Evolutionary conservation across 2,797 vertebrate species (phyloP).

Genomic region (Coregonus ussuriensis): DNA sequence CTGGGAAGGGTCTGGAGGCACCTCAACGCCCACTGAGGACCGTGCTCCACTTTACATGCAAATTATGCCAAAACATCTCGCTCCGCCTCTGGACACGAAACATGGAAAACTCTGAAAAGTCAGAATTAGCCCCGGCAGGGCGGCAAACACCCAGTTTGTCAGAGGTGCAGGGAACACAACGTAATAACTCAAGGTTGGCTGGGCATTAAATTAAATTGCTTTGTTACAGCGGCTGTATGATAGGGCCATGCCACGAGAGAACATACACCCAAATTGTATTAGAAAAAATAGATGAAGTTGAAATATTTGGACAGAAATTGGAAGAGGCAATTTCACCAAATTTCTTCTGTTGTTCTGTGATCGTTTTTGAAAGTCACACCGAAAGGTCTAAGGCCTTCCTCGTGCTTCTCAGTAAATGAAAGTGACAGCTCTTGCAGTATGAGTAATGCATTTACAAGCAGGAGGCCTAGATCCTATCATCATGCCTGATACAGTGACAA

Average conservation of each 20-base stretch:
- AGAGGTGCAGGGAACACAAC: constrained; percentile 24
- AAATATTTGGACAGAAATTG: constrained; percentile 28
- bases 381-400: constrained; percentile 37
- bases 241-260: constrained; percentile 10
- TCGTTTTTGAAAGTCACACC: constrained; percentile 38
- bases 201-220: constrained; percentile 29
- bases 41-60: constrained; percentile 74
- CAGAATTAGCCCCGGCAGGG: constrained; percentile 45
- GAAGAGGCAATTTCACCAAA: constrained; percentile 26
- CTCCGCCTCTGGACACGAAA: constrained; percentile 64
- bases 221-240: constrained; percentile 14
- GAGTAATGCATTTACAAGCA: constrained; percentile 63
- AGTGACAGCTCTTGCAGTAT: constrained; percentile 46
- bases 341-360: constrained; percentile 15
- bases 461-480: constrained; percentile 51
- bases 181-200: constrained; percentile 38
- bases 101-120: constrained; percentile 58
- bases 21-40: constrained; percentile 61
- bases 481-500: constrained; percentile 55
- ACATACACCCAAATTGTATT: background rate
- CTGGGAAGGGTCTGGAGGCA: constrained; percentile 69
- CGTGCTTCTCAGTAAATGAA: constrained; percentile 36
- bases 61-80: constrained; percentile 71
- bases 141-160: constrained; percentile 21
- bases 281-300: constrained; percentile 3